Conservation (phyloP, 2,113 vertebrate species). For the Ptyas mucosa region DNA sequence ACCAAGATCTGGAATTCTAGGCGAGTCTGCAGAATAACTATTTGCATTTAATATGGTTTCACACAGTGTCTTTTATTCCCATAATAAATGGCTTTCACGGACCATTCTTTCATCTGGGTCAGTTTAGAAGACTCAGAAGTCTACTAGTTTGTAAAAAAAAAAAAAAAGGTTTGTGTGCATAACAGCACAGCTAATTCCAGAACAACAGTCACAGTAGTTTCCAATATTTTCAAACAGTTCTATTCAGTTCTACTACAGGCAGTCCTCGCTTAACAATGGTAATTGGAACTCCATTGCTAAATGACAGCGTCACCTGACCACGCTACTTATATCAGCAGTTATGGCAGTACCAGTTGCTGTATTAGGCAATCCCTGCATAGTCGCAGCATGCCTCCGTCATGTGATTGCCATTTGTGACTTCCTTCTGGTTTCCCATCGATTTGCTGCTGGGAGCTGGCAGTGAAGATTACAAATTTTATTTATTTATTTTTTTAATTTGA, state of each 20-base stretch:
- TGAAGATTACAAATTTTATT: background rate
- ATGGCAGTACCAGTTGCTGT: background rate
- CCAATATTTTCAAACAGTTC: background rate
- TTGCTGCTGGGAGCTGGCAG: background rate
- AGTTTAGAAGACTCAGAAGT: background rate
- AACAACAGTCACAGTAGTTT: accelerated
- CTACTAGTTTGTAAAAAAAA: background rate
- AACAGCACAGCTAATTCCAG: background rate
- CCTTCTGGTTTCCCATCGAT: background rate
- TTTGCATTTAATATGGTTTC: constrained; percentile 28
- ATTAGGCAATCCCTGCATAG: background rate
- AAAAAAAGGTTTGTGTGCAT: background rate
- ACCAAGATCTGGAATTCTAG: constrained; percentile 44
- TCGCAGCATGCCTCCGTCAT: background rate
- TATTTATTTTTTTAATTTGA: too few relatives aligned
- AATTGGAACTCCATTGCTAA: background rate
- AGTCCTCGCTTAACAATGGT: background rate
- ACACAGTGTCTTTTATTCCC: constrained; percentile 12
- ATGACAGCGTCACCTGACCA: background rate
- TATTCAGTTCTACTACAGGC: background rate
- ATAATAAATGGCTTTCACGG: background rate
- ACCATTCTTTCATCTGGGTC: background rate
- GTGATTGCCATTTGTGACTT: background rate
- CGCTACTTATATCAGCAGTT: background rate
- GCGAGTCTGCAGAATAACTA: constrained; percentile 33